These are phyloP conservation scores for Polydesmus complanatus DNA, from an alignment of 2,888 invertebrate species.

Conservation along the genomic window DNA sequence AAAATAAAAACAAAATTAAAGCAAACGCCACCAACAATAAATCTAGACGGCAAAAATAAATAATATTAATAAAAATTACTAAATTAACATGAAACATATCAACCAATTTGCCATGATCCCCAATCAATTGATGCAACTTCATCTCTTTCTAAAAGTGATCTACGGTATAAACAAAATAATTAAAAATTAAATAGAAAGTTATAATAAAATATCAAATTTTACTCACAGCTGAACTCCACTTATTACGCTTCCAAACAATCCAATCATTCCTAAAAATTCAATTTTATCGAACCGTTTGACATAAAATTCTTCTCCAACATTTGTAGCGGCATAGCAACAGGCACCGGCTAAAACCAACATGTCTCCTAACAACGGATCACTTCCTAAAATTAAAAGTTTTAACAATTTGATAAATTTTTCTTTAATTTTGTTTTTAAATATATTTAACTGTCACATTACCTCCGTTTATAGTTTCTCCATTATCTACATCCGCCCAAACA, in stretches of 20 bases:
- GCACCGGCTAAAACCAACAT: constrained; percentile 66
- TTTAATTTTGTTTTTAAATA: neutral
- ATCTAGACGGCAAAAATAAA: constrained; percentile 7
- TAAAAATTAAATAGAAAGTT: constrained; percentile 5
- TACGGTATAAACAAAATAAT: constrained; percentile 25
- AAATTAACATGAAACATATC: no score
- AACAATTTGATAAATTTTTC: neutral
- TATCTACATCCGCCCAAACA: constrained; percentile 65
- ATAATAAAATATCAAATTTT: no score
- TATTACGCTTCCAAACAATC: constrained; percentile 61
- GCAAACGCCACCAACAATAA: constrained; percentile 1
- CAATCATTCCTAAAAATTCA: constrained; percentile 68
- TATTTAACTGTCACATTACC: constrained; percentile 12
- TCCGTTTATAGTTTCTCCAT: constrained; percentile 26
- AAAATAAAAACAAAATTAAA: constrained; percentile 36
- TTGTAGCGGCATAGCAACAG: constrained; percentile 60
- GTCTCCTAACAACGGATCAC: constrained; percentile 66
- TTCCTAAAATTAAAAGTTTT: constrained; percentile 38
- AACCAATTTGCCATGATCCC: constrained; percentile 40
- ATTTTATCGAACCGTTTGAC: constrained; percentile 61
- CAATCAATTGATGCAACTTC: constrained; percentile 52
- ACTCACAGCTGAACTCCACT: constrained; percentile 65
- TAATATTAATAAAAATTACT: neutral
- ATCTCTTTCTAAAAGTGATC: constrained; percentile 50
- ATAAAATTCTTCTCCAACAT: constrained; percentile 64